Base-by-base conservation (phyloP, 1,140 invertebrate species). In the Drosophila guanche region DNA sequence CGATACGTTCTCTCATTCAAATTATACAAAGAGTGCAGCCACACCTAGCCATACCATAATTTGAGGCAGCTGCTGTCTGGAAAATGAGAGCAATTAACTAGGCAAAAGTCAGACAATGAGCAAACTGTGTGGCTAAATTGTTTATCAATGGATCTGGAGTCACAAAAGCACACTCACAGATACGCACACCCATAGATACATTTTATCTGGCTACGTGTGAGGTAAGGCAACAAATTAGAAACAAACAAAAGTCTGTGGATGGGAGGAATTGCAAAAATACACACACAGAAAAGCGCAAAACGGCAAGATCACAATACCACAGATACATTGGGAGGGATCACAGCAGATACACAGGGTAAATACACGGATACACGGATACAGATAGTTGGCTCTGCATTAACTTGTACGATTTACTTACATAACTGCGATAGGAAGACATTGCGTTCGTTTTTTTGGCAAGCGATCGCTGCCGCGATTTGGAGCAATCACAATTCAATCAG, bases 341-440 rank as follows among this genome's bases (percentile, higher is more conserved):
- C 50, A 60, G 14, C 16, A 56, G 53, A 62, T 61, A 52, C 23
- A 54, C 12, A 23, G 25, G 16, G 16, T 20, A 20, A 20, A 62
- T 58, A 41, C 33, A 40, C 22, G 42, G 29, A 67, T 55, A 61
- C 58, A 78, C 33, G 33, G 56, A 55, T 54, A 62, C 33, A 37
- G 46, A 74, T 70, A 80, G 55, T 75, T 76, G 65, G 76, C 58
- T 50, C 51, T 60, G 70, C 79, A 75, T 41, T 60, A 72, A 70
- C 52, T 58, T 72, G 74, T 75, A 10, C 8, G 33, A 37, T 12
- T 12, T 37, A 90, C 89, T 90, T 90, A 90, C 89, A 90, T 90
- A 90, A 90, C 85, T 90, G 71, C 89, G 89, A 73, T 90, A 90
- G 66, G 89, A 90, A 67, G 89, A 90, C 89, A 90, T 90, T 83